These are phyloP conservation scores for Todiramphus chloris DNA, from an alignment of 2,113 vertebrate genomes.

Conservation along the genomic window DNA sequence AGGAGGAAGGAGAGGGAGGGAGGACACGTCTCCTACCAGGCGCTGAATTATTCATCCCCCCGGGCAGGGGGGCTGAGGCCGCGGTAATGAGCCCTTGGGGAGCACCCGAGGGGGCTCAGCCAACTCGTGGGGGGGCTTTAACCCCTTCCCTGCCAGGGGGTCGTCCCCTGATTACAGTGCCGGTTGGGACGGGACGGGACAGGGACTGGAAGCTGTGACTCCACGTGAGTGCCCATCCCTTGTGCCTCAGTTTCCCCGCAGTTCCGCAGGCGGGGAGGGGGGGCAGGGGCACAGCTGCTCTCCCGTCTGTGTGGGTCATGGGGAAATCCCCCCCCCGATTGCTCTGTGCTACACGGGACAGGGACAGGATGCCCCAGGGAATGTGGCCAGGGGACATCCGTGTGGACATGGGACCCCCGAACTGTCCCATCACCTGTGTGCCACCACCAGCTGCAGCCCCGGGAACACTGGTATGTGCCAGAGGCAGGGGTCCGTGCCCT, in stretches of 20 bases:
- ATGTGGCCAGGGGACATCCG: not conserved
- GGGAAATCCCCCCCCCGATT: not conserved
- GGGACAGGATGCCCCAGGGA: not conserved
- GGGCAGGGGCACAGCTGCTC: not conserved
- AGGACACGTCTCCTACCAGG: conserved; percentile 64
- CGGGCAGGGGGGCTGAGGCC: conserved; percentile 48
- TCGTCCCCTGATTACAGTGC: fast-evolving
- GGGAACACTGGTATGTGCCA: not conserved
- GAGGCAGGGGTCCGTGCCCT: not conserved
- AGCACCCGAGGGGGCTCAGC: conserved; percentile 21
- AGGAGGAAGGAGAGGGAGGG: conserved; percentile 58
- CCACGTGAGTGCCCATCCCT: not conserved
- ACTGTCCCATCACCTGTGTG: fast-evolving
- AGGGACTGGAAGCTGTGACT: not conserved
- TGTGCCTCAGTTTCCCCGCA: not conserved
- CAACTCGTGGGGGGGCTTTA: conserved; percentile 14
- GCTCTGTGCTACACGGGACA: not conserved
- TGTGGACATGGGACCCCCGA: fast-evolving
- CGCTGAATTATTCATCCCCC: conserved; percentile 76
- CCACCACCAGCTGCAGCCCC: not conserved
- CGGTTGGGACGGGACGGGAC: not conserved
- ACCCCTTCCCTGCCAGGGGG: not conserved
- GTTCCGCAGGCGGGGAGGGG: not conserved
- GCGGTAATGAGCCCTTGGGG: conserved; percentile 49
- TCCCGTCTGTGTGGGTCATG: not conserved